Evolutionary conservation across 2,888 invertebrate genomes (phyloP).

Genomic region (Antheraea assamensis): DNA sequence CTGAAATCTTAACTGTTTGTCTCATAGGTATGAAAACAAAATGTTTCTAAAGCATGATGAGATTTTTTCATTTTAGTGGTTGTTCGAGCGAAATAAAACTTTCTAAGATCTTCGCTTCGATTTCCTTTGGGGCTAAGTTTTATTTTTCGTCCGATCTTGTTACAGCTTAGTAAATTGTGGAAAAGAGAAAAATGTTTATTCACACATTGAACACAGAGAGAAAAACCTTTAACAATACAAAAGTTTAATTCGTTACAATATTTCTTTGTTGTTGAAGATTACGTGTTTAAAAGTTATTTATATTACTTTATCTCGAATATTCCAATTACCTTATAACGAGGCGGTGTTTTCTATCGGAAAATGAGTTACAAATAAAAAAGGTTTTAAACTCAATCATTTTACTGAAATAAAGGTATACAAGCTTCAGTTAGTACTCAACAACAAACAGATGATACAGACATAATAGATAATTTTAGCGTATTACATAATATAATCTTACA

Average conservation of each 20-base stretch:
- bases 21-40: not conserved
- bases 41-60: not conserved
- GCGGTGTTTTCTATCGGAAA: not conserved
- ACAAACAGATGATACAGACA: too few relatives aligned
- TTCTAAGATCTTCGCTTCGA: not conserved
- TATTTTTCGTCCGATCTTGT: not conserved
- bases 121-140: conserved; percentile 2
- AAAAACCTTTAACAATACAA: not conserved
- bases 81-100: not conserved
- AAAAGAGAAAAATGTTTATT: not conserved
- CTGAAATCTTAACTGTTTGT: not conserved
- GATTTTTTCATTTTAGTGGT: not conserved
- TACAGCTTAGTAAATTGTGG: not conserved
- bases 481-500: not conserved
- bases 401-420: too few relatives aligned
- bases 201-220: not conserved
- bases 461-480: not conserved
- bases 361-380: not conserved
- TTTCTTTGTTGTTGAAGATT: not conserved
- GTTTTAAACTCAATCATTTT: too few relatives aligned
- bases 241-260: not conserved
- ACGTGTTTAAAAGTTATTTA: not conserved
- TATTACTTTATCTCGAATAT: not conserved
- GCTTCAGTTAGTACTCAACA: too few relatives aligned
- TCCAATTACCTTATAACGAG: not conserved